phyloP scores from a whole-genome alignment of 2,888 invertebrate species.

The Gymnosoma rotundatum region DNA sequence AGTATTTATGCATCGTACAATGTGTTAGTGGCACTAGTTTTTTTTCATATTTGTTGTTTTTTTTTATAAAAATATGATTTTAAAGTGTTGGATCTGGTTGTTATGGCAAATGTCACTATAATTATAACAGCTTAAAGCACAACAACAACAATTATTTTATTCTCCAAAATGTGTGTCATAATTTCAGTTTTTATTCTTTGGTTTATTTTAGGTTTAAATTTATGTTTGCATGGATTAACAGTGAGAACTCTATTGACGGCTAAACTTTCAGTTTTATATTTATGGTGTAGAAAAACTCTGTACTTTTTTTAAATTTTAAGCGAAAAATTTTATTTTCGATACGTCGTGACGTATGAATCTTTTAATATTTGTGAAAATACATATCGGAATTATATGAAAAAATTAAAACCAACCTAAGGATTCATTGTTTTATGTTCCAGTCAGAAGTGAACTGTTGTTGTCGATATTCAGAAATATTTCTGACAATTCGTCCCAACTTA shows the following conservation, averaged over 20 bases:
- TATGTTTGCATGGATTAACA: neutral
- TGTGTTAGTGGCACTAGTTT: constrained; percentile 52
- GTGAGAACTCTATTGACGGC: neutral
- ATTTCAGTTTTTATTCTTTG: constrained; percentile 12
- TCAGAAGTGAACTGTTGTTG: too few relatives aligned
- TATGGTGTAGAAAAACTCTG: neutral
- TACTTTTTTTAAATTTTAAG: too few relatives aligned
- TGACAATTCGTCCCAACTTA: too few relatives aligned
- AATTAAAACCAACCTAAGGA: too few relatives aligned
- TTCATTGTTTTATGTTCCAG: too few relatives aligned
- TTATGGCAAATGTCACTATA: constrained; percentile 63
- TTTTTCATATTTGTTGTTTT: neutral
- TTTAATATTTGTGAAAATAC: too few relatives aligned
- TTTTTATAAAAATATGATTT: neutral
- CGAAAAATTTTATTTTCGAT: too few relatives aligned
- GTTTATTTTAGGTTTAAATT: constrained; percentile 7
- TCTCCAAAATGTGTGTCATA: constrained; percentile 57
- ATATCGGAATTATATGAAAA: too few relatives aligned
- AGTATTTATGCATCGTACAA: constrained; percentile 55
- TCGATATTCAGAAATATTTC: too few relatives aligned
- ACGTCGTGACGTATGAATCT: too few relatives aligned
- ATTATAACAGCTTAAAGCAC: constrained; percentile 60
- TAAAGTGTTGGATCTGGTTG: constrained; percentile 10
- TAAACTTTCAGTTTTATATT: neutral
- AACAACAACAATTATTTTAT: constrained; percentile 31